These are phyloP conservation scores for Sebastiscus albofasciatus DNA, from an alignment of 2,797 vertebrate species.

Conservation along the genomic window DNA sequence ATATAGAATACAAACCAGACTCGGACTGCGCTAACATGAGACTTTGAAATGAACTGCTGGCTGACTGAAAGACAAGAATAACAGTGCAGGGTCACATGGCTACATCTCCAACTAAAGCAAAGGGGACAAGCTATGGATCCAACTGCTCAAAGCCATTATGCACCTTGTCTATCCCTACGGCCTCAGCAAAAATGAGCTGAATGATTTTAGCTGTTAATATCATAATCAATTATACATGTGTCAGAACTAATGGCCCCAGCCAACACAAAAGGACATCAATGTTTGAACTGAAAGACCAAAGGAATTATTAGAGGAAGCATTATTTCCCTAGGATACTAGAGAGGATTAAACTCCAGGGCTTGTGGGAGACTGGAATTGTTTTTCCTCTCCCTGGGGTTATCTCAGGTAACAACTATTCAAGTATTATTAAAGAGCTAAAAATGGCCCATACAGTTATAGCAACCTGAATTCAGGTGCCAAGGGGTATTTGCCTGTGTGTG, in stretches of 20 bases:
- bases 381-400: conserved; percentile 73
- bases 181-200: conserved; percentile 60
- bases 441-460: conserved; percentile 66
- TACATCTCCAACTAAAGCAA: conserved; percentile 30
- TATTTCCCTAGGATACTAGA: conserved; percentile 74
- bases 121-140: conserved; percentile 58
- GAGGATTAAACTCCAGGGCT: conserved; percentile 72
- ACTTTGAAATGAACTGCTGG: not conserved
- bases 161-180: conserved; percentile 50
- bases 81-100: conserved; percentile 13
- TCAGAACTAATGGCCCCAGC: conserved; percentile 71
- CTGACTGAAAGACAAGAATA: not conserved
- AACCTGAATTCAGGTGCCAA: conserved; percentile 66
- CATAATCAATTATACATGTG: conserved; percentile 79
- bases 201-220: conserved; percentile 75
- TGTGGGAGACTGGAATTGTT: conserved; percentile 74
- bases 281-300: conserved; percentile 61
- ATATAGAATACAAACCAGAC: not conserved
- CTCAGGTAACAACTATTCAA: conserved; percentile 76
- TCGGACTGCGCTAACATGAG: not conserved
- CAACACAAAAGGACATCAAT: conserved; percentile 70
- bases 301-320: conserved; percentile 72
- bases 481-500: conserved; percentile 58
- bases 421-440: conserved; percentile 81
- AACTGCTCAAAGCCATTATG: conserved; percentile 61